Evolutionary conservation across 2,113 vertebrate genomes (phyloP).

Genomic region (Petaurus breviceps): DNA sequence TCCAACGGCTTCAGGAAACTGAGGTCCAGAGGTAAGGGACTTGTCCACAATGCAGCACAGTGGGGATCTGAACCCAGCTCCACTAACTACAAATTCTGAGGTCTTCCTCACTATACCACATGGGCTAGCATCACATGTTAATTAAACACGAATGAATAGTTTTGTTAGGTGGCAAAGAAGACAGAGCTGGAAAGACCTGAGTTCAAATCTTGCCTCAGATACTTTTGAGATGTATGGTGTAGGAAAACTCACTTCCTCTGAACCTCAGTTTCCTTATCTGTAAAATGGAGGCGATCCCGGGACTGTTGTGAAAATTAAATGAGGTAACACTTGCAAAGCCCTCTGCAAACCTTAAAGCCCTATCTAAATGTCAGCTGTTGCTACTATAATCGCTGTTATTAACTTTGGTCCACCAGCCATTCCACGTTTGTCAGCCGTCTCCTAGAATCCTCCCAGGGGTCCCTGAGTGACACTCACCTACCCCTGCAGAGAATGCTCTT

Average conservation of each 20-base stretch:
- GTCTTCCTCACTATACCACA: neutral
- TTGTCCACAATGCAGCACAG: neutral
- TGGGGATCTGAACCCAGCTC: neutral
- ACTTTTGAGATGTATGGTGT: neutral
- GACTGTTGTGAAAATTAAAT: neutral
- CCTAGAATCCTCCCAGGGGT: neutral
- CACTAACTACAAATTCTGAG: neutral
- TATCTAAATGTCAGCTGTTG: neutral
- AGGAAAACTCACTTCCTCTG: neutral
- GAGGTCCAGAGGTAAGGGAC: neutral
- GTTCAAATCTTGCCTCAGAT: neutral
- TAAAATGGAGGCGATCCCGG: neutral
- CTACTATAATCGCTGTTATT: too few species aligned
- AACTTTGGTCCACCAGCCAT: neutral
- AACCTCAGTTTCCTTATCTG: neutral
- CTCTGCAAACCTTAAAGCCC: neutral
- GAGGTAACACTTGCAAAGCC: neutral
- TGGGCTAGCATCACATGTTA: neutral
- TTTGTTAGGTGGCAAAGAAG: neutral
- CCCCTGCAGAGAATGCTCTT: neutral
- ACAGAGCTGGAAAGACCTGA: neutral
- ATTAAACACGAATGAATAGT: neutral
- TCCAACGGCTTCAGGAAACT: too few species aligned
- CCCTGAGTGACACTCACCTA: neutral
- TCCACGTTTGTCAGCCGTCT: neutral